These are phyloP conservation scores for Malurus melanocephalus DNA, from an alignment of 2,113 vertebrate species.

Conservation along the genomic window DNA sequence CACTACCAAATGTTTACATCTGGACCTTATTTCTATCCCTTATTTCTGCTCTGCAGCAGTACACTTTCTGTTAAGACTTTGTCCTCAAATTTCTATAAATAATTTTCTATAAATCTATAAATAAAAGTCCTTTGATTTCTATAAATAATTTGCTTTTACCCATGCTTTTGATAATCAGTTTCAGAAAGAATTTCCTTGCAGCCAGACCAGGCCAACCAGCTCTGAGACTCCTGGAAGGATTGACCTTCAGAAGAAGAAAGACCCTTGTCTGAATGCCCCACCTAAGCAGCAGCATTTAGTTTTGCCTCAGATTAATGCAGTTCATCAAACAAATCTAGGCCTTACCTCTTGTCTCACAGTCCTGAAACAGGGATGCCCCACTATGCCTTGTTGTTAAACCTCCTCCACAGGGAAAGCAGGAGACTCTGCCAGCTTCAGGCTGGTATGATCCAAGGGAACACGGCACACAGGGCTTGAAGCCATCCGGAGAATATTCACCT, in stretches of 20 bases:
- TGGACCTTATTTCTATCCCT: background rate
- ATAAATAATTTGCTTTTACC: background rate
- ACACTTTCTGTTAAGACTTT: background rate
- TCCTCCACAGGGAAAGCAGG: conserved; percentile 89
- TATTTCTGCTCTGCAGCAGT: background rate
- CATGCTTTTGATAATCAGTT: background rate
- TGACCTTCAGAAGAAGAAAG: background rate
- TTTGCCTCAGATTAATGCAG: accelerated
- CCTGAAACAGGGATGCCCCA: conserved; percentile 83
- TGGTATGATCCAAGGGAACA: conserved; percentile 90
- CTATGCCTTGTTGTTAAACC: conserved; percentile 82
- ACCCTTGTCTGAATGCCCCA: background rate
- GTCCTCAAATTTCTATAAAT: background rate
- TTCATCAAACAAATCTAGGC: background rate
- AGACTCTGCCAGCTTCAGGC: conserved; percentile 86
- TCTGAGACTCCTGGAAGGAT: background rate
- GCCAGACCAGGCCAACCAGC: background rate
- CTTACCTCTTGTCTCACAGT: conserved; percentile 95
- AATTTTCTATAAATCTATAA: background rate
- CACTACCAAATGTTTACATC: background rate
- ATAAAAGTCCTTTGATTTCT: background rate
- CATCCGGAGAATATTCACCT: conserved; percentile 88
- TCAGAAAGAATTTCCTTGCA: background rate
- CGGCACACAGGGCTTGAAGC: conserved; percentile 85
- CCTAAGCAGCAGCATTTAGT: background rate